Evolutionary conservation across 1,140 invertebrate species (phyloP).

Genomic region (Leptinotarsa undecemlineata): DNA sequence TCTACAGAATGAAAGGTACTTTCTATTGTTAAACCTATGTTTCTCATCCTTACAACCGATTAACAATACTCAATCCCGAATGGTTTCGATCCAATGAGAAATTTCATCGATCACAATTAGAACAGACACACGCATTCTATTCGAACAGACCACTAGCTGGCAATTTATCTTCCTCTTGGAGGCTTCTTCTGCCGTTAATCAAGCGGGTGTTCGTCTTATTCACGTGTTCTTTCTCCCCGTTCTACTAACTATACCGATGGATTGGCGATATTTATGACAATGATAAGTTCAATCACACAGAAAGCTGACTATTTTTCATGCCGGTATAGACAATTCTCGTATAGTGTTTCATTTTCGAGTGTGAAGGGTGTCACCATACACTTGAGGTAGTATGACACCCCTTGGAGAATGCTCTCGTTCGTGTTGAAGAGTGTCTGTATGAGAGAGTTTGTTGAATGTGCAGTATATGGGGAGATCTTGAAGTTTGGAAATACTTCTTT

Average conservation of each 20-base stretch:
- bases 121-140: constrained; percentile 32
- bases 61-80: not conserved
- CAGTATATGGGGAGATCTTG: no score
- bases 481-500: no score
- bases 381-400: no score
- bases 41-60: no score
- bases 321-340: not conserved
- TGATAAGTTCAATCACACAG: not conserved
- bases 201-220: constrained; percentile 24
- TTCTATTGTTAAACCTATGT: no score
- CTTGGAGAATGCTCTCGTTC: no score
- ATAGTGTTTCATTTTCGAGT: constrained; percentile 1
- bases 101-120: constrained; percentile 38
- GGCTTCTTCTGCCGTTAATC: constrained; percentile 22
- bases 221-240: constrained; percentile 19
- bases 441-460: no score
- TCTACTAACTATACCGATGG: not conserved
- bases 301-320: constrained; percentile 10
- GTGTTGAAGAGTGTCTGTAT: no score
- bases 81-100: constrained; percentile 7
- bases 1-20: no score
- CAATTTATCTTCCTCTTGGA: constrained; percentile 35
- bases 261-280: not conserved
- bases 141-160: constrained; percentile 21
- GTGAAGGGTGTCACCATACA: not conserved